Conservation (phyloP, 2,888 invertebrate species). For the Malthinus flaveolus region DNA sequence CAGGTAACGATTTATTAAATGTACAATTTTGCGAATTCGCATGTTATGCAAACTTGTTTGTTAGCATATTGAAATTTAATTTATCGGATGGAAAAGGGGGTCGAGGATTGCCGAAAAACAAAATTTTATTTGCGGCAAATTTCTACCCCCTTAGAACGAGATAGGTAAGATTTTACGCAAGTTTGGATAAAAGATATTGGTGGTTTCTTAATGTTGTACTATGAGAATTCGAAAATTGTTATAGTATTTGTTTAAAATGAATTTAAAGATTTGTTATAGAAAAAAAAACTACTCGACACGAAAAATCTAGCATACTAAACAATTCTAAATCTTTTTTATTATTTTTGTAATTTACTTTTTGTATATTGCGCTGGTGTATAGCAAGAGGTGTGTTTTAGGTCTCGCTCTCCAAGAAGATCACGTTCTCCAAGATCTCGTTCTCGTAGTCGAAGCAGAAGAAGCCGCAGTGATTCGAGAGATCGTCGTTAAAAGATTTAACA, state of each 20-base stretch:
- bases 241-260: constrained; percentile 1
- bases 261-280: constrained; percentile 4
- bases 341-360: not conserved
- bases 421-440: constrained; percentile 57
- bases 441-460: constrained; percentile 60
- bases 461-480: constrained; percentile 62
- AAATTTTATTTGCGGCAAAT: not conserved
- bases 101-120: not conserved
- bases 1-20: constrained; percentile 4
- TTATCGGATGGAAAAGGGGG: not conserved
- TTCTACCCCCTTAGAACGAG: not conserved
- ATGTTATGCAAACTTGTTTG: constrained; percentile 3
- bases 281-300: not conserved
- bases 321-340: not conserved
- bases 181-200: constrained; percentile 9
- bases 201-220: not conserved
- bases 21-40: constrained; percentile 6
- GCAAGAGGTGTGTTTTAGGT: constrained; percentile 44
- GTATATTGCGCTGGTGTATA: not conserved
- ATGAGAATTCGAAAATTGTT: constrained; percentile 8
- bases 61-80: not conserved
- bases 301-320: not conserved
- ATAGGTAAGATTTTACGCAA: not conserved
- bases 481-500: constrained; percentile 52
- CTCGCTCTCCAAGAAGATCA: constrained; percentile 53